Conservation (phyloP, 2,797 vertebrate species). For the Phalloptychus januarius region DNA sequence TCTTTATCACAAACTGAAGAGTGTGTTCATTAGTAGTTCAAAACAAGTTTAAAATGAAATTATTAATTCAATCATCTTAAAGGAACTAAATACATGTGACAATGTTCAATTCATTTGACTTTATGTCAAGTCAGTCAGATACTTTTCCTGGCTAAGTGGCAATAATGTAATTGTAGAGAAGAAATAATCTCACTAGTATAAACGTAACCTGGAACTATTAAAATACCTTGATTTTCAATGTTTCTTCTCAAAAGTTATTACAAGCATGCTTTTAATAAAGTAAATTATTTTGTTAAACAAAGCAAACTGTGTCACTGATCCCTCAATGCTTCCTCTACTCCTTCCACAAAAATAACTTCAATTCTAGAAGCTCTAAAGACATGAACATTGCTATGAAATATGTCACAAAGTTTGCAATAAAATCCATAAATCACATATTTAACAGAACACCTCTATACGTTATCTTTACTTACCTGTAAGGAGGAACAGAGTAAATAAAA, state of each 20-base stretch:
- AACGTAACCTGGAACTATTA: neutral
- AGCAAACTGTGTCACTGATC: neutral
- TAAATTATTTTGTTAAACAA: neutral
- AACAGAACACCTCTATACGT: neutral
- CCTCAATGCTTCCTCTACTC: neutral
- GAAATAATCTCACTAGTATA: too few relatives aligned
- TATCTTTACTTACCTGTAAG: constrained; percentile 29
- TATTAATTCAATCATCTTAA: neutral
- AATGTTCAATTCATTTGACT: neutral
- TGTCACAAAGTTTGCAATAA: neutral
- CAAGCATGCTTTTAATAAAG: neutral
- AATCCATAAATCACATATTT: neutral
- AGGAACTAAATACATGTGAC: neutral
- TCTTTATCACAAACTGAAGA: too few relatives aligned
- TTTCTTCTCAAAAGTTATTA: neutral
- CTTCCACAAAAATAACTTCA: neutral
- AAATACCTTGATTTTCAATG: neutral
- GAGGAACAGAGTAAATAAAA: constrained; percentile 35
- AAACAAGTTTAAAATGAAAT: neutral
- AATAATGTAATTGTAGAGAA: neutral
- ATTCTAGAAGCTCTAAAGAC: neutral
- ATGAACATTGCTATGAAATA: neutral
- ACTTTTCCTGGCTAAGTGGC: neutral
- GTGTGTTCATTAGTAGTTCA: neutral
- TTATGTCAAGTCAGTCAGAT: neutral